These are phyloP conservation scores for Heptranchias perlo DNA, from an alignment of 2,113 vertebrate species.

Conservation along the genomic window DNA sequence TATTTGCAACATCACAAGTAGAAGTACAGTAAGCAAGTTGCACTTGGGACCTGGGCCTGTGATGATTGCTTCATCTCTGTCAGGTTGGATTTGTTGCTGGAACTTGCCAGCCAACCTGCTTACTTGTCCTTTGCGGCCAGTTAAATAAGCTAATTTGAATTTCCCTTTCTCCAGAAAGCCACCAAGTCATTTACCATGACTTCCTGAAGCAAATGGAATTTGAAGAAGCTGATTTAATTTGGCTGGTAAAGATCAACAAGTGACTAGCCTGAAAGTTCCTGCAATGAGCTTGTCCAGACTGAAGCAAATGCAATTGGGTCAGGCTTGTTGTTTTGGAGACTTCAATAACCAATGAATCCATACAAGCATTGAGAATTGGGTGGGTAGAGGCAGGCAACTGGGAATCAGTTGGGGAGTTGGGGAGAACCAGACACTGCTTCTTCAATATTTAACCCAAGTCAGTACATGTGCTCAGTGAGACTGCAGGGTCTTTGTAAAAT, in stretches of 20 bases:
- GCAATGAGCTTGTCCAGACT: not conserved
- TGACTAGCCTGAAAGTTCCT: not conserved
- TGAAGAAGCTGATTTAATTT: not conserved
- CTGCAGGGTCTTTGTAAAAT: not conserved
- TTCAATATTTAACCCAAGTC: not conserved
- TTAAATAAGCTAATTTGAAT: not conserved
- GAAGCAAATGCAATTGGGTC: not conserved
- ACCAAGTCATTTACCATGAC: not conserved
- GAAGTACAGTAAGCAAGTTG: not conserved
- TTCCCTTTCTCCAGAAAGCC: not conserved
- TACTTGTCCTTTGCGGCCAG: not conserved
- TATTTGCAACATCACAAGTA: not conserved
- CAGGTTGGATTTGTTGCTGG: not conserved
- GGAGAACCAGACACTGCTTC: not conserved
- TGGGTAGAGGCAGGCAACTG: not conserved
- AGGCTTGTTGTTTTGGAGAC: not conserved
- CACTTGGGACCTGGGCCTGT: not conserved
- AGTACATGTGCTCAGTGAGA: not conserved
- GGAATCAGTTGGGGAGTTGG: too few relatives aligned
- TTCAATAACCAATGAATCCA: not conserved
- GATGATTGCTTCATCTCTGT: not conserved
- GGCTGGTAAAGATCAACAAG: not conserved
- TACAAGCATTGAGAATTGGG: not conserved
- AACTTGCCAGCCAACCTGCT: not conserved
- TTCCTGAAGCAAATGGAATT: not conserved